Evolutionary conservation across 2,888 invertebrate species (phyloP).

Genomic region (Pemphredon lugubris): DNA sequence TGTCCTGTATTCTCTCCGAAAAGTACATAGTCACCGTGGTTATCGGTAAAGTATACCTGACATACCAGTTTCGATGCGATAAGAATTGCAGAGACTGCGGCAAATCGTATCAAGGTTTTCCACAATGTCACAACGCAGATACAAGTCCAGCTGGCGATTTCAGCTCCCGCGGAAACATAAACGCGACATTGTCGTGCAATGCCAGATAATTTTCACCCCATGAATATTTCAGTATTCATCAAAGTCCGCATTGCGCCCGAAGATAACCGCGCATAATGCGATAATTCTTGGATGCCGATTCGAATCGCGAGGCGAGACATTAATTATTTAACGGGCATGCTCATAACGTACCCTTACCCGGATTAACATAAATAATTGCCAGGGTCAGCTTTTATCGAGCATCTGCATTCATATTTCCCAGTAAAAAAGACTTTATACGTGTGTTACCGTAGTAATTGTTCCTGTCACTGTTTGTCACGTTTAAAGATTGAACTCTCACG

Average conservation of each 20-base stretch:
- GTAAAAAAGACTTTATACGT: neutral
- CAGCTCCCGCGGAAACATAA: neutral
- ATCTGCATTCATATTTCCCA: neutral
- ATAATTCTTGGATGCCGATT: neutral
- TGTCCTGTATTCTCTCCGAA: too few species aligned
- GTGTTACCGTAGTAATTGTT: neutral
- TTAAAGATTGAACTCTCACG: neutral
- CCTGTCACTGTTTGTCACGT: neutral
- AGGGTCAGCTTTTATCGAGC: slow-evolving; percentile 2
- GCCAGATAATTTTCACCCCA: slow-evolving; percentile 2
- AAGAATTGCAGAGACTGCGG: too few species aligned
- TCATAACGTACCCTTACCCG: neutral
- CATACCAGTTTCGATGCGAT: too few species aligned
- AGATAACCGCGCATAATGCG: neutral
- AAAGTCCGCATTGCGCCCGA: slow-evolving; percentile 2
- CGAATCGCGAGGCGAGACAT: neutral
- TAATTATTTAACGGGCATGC: slow-evolving; percentile 17
- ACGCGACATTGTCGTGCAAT: neutral
- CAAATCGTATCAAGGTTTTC: too few species aligned
- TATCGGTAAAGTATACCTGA: too few species aligned
- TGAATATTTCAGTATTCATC: slow-evolving; percentile 36
- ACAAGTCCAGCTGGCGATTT: neutral
- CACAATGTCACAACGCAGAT: too few species aligned
- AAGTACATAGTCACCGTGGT: too few species aligned
- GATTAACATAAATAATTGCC: slow-evolving; percentile 8